These are phyloP conservation scores for Terrapene triunguis DNA, from an alignment of 2,113 vertebrate genomes.

Conservation along the genomic window DNA sequence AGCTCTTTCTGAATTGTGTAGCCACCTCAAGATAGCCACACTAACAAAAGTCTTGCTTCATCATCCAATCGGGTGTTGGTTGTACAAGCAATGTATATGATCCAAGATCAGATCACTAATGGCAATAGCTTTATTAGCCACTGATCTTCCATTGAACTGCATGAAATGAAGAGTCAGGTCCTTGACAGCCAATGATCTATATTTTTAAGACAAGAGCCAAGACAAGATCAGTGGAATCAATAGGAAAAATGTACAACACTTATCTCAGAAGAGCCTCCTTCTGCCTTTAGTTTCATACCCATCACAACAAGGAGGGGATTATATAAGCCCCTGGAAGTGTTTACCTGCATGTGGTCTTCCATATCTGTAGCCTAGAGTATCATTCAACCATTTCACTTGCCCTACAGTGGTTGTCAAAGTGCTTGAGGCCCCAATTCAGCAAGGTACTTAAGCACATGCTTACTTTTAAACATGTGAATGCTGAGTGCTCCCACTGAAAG, in stretches of 20 bases:
- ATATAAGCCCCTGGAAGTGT: not conserved
- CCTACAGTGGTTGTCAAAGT: not conserved
- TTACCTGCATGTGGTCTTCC: not conserved
- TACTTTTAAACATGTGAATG: not conserved
- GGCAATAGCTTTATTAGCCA: not conserved
- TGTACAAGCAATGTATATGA: not conserved
- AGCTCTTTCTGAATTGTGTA: no score
- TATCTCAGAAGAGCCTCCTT: not conserved
- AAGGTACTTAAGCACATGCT: not conserved
- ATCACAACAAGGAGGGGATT: not conserved
- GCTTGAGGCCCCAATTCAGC: not conserved
- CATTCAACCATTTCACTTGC: not conserved
- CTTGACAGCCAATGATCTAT: not conserved
- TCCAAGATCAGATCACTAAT: not conserved
- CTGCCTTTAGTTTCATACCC: not conserved
- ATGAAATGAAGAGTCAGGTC: not conserved
- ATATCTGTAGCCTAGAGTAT: not conserved
- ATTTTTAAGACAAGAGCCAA: not conserved
- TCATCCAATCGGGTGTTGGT: not conserved
- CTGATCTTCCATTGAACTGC: not conserved
- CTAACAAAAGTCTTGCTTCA: not conserved
- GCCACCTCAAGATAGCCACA: not conserved
- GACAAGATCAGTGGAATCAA: not conserved
- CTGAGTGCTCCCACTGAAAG: not conserved
- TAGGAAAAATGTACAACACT: not conserved